Conservation (phyloP, 2,888 invertebrate species). For the Chrysopilus asiliformis region DNA sequence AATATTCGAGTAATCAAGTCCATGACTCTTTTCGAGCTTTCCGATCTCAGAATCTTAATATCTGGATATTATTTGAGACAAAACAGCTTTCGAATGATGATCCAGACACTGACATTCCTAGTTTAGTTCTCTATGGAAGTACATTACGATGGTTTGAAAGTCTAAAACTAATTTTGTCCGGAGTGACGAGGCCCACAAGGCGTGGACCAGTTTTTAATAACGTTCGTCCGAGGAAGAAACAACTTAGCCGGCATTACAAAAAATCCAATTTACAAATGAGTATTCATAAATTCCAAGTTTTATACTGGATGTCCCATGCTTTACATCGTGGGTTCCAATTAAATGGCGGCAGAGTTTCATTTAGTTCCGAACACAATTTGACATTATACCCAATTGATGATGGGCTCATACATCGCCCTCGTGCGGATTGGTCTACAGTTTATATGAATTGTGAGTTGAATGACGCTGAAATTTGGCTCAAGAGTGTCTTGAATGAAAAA, state of each 20-base stretch:
- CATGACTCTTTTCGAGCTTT: conserved; percentile 95
- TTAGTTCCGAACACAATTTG: conserved; percentile 65
- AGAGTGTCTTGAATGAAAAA: conserved; percentile 51
- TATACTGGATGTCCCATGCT: conserved; percentile 96
- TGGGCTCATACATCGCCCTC: conserved; percentile 69
- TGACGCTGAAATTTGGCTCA: conserved; percentile 85
- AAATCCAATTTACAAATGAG: conserved; percentile 75
- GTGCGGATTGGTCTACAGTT: conserved; percentile 80
- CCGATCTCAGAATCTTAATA: conserved; percentile 71
- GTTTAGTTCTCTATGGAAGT: conserved; percentile 78
- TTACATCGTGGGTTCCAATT: conserved; percentile 85
- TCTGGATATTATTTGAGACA: conserved; percentile 66
- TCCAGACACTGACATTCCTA: conserved; percentile 47
- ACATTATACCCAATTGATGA: conserved; percentile 61
- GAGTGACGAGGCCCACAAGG: conserved; percentile 86
- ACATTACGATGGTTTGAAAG: conserved; percentile 93
- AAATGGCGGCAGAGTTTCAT: conserved; percentile 65
- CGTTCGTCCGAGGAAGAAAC: conserved; percentile 71
- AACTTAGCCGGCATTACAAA: conserved; percentile 84
- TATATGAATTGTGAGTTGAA: conserved; percentile 90
- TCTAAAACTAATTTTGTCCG: conserved; percentile 80
- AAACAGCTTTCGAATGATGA: conserved; percentile 42
- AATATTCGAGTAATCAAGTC: conserved; percentile 89
- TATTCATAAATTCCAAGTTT: conserved; percentile 63
- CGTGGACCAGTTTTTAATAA: conserved; percentile 81